Base-by-base conservation (phyloP, 2,888 invertebrate genomes). In the Coremacera marginata region DNA sequence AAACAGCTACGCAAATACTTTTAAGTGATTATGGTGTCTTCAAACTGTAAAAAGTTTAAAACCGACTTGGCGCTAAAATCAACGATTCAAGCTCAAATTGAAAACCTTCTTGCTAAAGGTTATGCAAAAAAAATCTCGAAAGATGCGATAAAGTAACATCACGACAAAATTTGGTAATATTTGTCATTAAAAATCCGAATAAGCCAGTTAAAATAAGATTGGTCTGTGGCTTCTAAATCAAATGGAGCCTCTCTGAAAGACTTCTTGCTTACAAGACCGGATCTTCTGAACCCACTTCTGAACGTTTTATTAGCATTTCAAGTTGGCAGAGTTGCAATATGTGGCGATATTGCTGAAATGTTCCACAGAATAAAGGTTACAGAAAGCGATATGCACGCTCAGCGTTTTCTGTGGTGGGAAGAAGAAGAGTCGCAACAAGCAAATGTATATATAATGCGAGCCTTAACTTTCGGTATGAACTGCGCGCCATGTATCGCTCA, bases 401-500 rank as follows among this genome's bases (percentile, higher is more conserved):
- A 55, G 5, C 55, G 55, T 22, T 55, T 55, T 55, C 55, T 55
- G n/a, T 55, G 55, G 55, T 55, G 55, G 55, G 22, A 55, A 14
- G 55, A 55, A 55, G 22, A 22, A 8, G 19, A 31, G 5, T 31
- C 31, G 31, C 31, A 31, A 31, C 31, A 31, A 31, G 3, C 31
- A 31, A 31, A 31, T 31, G 31, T 31, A 31, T 31, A 31, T 31
- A 5, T 31, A 31, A 31, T 31, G 31, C 31, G 5, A 31, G 31
- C 31, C 5, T 31, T 75, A 52, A 77, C 75, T 0, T 79, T 77
- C 51, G 76, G 77, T 1, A 77, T 77, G 16, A 70, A 52, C 62
- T 73, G 79, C 37, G 77, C 75, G 22, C 76, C 77, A 5, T 79
- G 77, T 19, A 77, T 78, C 9, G 77, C 79, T 7, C 77, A 79